phyloP scores from a whole-genome alignment of 2,888 invertebrate species.

The Azorinus chamasolen region DNA sequence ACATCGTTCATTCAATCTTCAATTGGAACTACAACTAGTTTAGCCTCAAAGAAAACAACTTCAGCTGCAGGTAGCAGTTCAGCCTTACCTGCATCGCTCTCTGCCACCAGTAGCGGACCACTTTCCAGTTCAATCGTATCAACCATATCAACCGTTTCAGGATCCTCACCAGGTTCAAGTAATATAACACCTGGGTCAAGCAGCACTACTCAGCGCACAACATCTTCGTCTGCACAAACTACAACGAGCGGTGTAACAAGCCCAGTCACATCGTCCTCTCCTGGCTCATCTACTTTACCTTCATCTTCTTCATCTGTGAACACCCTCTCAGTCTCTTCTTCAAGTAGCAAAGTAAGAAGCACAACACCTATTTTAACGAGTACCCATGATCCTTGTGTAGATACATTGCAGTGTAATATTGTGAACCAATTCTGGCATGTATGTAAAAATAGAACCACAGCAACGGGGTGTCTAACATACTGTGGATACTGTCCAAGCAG shows the following conservation, averaged over 20 bases:
- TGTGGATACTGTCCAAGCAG: constrained; percentile 40
- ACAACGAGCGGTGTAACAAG: too few relatives aligned
- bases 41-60: too few relatives aligned
- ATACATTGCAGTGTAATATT: constrained; percentile 34
- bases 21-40: too few relatives aligned
- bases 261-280: not conserved
- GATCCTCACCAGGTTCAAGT: not conserved
- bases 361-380: constrained; percentile 6
- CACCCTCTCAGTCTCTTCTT: not conserved
- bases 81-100: too few relatives aligned
- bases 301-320: too few relatives aligned
- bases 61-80: too few relatives aligned
- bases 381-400: constrained; percentile 40
- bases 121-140: not conserved
- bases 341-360: not conserved
- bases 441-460: constrained; percentile 30
- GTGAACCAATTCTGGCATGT: constrained; percentile 32
- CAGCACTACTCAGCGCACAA: not conserved
- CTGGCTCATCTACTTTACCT: not conserved
- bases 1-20: too few relatives aligned
- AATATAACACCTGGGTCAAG: too few relatives aligned
- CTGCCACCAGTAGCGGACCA: too few relatives aligned
- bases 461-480: constrained; percentile 29
- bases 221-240: too few relatives aligned
- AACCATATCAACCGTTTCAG: too few relatives aligned